A percentile compares a stretch with the other conserved stretches of the same genome.
phyloP scores from a whole-genome alignment of 2,888 invertebrate genomes.

The Gnatocerus cornutus region DNA sequence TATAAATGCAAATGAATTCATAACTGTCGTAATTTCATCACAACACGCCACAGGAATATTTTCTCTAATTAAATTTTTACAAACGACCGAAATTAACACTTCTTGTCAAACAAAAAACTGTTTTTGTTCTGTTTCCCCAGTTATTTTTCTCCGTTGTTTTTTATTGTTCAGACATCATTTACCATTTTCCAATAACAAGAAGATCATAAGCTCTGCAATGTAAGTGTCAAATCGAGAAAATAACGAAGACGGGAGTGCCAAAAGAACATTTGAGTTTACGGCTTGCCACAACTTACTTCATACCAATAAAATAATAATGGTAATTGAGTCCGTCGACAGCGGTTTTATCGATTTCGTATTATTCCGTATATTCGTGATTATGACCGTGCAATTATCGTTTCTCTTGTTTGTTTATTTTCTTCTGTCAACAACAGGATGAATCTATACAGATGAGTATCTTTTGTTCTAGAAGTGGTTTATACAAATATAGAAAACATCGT shows the following conservation, averaged over 20 bases:
- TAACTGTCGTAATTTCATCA: slow-evolving; percentile 28
- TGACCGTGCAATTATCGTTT: slow-evolving; percentile 51
- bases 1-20: slow-evolving; percentile 42
- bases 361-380: slow-evolving; percentile 49
- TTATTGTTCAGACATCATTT: not conserved
- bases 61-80: slow-evolving; percentile 33
- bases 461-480: slow-evolving; percentile 36
- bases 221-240: slow-evolving; percentile 50
- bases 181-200: slow-evolving; percentile 26
- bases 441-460: slow-evolving; percentile 36
- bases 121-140: not conserved
- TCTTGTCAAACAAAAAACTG: slow-evolving; percentile 13
- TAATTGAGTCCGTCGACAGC: slow-evolving; percentile 53
- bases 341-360: slow-evolving; percentile 50
- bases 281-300: slow-evolving; percentile 55
- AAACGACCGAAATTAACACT: slow-evolving; percentile 8
- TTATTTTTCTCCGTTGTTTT: no score
- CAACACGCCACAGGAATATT: slow-evolving; percentile 31
- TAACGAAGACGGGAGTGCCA: slow-evolving; percentile 52
- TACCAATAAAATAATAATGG: slow-evolving; percentile 59
- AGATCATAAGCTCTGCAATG: slow-evolving; percentile 48
- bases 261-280: slow-evolving; percentile 55
- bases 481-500: slow-evolving; percentile 27
- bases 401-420: slow-evolving; percentile 50
- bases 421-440: slow-evolving; percentile 43